phyloP scores from a whole-genome alignment of 2,113 vertebrate species.

The Sylvicapra grimmia region DNA sequence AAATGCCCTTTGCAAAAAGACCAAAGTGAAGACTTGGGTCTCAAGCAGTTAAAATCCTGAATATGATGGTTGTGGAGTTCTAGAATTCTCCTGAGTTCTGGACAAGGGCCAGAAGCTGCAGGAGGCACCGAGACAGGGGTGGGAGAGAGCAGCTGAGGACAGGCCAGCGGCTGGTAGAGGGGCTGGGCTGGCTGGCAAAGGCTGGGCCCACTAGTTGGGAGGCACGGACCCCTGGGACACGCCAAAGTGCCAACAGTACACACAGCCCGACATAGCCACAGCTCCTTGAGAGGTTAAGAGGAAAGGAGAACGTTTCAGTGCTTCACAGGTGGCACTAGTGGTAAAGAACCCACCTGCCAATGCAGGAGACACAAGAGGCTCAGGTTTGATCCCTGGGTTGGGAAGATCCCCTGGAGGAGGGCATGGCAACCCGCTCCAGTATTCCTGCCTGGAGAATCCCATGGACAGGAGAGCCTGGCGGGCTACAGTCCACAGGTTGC shows the following conservation, averaged over 20 bases:
- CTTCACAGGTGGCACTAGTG: not conserved
- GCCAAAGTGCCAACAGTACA: no score
- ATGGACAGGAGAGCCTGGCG: not conserved
- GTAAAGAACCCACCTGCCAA: not conserved
- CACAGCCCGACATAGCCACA: not conserved
- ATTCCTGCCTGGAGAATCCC: not conserved
- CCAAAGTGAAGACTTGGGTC: not conserved
- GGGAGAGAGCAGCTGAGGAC: not conserved
- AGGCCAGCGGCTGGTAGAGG: not conserved
- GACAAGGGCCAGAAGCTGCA: not conserved
- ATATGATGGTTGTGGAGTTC: not conserved
- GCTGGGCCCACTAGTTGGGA: not conserved
- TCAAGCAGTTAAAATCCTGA: not conserved
- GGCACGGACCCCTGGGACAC: not conserved
- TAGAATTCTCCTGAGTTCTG: not conserved
- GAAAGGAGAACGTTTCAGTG: not conserved
- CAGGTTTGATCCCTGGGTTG: not conserved
- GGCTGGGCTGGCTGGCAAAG: not conserved
- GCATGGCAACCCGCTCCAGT: not conserved
- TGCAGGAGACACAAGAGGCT: not conserved
- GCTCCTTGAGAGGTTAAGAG: not conserved
- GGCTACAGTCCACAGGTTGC: not conserved
- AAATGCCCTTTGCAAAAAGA: not conserved
- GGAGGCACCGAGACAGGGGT: fast-evolving
- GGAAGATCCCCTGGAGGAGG: not conserved